Percentiles rank a stretch among this genome's conserved stretches.
These are phyloP conservation scores for Melieria crassipennis DNA, from an alignment of 2,888 invertebrate species.

Conservation along the genomic window DNA sequence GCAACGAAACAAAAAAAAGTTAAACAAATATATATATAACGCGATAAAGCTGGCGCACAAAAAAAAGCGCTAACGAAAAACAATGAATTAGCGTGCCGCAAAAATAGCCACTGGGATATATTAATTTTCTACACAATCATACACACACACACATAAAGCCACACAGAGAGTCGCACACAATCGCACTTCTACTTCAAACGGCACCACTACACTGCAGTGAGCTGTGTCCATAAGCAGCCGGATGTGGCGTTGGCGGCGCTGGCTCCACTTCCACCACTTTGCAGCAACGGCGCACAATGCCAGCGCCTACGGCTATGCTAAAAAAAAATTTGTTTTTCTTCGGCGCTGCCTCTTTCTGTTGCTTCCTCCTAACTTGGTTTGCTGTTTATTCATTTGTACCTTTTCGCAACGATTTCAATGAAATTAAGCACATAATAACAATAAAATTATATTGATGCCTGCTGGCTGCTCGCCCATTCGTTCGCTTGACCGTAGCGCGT, in stretches of 20 bases:
- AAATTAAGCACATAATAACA: conserved; percentile 39
- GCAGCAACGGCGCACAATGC: neutral
- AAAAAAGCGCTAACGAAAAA: neutral
- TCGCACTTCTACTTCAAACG: conserved; percentile 1
- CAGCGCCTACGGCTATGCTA: conserved; percentile 4
- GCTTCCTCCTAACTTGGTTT: neutral
- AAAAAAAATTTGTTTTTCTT: neutral
- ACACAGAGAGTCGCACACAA: conserved; percentile 11
- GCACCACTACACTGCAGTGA: neutral
- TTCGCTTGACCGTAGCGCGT: neutral
- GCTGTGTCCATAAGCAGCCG: neutral
- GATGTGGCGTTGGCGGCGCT: neutral
- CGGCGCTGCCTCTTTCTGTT: neutral
- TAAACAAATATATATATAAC: conserved; percentile 14
- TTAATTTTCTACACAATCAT: neutral
- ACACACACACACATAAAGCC: conserved; percentile 7
- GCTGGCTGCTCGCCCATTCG: conserved; percentile 13
- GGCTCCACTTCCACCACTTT: neutral
- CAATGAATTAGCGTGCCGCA: too few species aligned
- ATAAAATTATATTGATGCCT: conserved; percentile 37
- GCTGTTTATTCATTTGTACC: neutral
- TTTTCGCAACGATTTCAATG: conserved; percentile 24
- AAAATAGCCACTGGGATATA: too few species aligned
- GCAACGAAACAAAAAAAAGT: neutral
- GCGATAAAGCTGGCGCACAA: neutral